Evolutionary conservation across 2,113 vertebrate genomes (phyloP), one percentile per base, ranked within the genome.

Genomic region (Hemicordylus capensis): DNA sequence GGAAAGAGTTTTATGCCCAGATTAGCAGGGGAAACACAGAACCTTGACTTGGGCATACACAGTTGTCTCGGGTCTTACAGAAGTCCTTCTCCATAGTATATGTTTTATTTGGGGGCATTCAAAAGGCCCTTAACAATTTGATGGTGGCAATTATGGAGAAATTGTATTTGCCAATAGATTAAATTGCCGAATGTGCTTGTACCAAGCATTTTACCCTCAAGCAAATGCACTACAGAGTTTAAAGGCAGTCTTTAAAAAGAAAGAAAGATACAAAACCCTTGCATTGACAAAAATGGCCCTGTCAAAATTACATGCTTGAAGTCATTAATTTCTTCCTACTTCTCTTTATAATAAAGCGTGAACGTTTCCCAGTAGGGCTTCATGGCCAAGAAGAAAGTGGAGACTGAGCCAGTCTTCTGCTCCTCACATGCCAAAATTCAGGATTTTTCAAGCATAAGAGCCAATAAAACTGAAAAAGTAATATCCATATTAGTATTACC

Each of bases 271-370:
- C 12, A 48, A 42, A 85, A 26, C 22, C 31, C 20, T 61, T 24
- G 48, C 15, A 48, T 31, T 79, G 39, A 78, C 17, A 76, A 61
- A 59, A 70, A 76, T n/a, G 56, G 58, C 67, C 17, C 73, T 85
- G 48, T 83, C 66, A 83, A 79, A 81, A 74, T 78, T 76, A 63
- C 56, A 81, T 44, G n/a, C 42, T 46, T 78, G 19, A 17, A n/a
- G 37, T 48, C 84, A 66, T 73, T 78, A 46, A 69, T 82, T 51
- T 82, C 31, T 73, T 15, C 31, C 19, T 34, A 72, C 39, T 89
- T 17, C 37, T 89, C 26, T 72, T 81, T 69, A 78, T 74, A 66
- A 66, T 74, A 75, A 83, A 77, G 54, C 54, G 44, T 78, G 73
- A 37, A 48, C 88, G 77, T 66, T 0, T 39, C 31, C 70, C 20